Conservation (phyloP, 2,797 vertebrate genomes). For the Dendrocincla fuliginosa region DNA sequence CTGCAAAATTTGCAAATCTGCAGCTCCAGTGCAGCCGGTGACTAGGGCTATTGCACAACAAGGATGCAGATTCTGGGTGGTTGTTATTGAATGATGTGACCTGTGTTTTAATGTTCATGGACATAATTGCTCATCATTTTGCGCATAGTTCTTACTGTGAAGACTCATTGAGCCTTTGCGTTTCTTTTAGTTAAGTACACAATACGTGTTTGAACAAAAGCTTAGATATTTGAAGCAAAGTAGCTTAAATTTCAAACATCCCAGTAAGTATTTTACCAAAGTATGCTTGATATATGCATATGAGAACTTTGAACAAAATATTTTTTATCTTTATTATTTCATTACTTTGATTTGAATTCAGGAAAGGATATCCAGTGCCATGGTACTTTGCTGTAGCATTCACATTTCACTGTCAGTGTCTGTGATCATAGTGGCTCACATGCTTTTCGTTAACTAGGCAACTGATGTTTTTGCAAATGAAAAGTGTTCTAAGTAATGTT, state of each 20-base stretch:
- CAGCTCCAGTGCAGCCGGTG: not conserved
- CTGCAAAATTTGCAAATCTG: not conserved
- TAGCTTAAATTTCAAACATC: not conserved
- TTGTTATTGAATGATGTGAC: not conserved
- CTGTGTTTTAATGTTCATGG: not conserved
- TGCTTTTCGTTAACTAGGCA: not conserved
- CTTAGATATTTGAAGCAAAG: not conserved
- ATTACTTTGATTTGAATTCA: not conserved
- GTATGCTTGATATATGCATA: not conserved
- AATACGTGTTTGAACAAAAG: not conserved
- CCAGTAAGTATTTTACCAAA: not conserved
- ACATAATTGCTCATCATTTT: not conserved
- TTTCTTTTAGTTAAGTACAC: not conserved
- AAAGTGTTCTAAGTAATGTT: not conserved
- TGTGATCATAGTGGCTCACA: not conserved
- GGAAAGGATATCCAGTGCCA: not conserved
- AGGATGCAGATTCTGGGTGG: not conserved
- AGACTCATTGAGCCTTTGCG: not conserved
- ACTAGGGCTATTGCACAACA: not conserved
- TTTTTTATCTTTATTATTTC: not conserved
- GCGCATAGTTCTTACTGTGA: not conserved
- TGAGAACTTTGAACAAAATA: not conserved
- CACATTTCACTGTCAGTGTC: fast-evolving
- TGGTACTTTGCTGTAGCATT: not conserved
- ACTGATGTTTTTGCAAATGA: not conserved